These are phyloP conservation scores for Carassius carassius DNA, from an alignment of 2,113 vertebrate species.

Conservation along the genomic window DNA sequence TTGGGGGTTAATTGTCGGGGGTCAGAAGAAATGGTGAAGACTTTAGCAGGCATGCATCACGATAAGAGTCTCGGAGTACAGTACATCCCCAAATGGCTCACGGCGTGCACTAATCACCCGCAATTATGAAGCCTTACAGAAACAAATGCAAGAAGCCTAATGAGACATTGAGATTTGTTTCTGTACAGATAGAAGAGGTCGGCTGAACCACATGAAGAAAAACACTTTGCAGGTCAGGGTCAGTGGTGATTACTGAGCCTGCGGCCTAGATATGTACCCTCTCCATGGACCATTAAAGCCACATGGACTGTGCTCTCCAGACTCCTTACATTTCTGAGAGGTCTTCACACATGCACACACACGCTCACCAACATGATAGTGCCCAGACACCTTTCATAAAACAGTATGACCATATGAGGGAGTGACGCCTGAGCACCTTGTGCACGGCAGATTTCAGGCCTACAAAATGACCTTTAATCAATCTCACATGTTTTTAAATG, in stretches of 20 bases:
- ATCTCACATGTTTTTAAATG: slow-evolving; percentile 51
- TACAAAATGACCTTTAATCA: slow-evolving; percentile 50
- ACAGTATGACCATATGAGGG: slow-evolving; percentile 57
- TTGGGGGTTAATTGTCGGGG: slow-evolving; percentile 52
- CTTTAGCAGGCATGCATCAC: background rate
- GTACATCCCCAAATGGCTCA: slow-evolving; percentile 46
- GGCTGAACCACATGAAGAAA: slow-evolving; percentile 41
- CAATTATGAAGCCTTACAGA: slow-evolving; percentile 57
- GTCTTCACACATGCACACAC: slow-evolving; percentile 30
- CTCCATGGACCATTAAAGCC: slow-evolving; percentile 50
- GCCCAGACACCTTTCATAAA: slow-evolving; percentile 61
- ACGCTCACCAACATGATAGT: slow-evolving; percentile 17
- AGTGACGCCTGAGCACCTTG: slow-evolving; percentile 49
- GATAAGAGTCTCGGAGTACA: slow-evolving; percentile 35
- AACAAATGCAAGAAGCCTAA: slow-evolving; percentile 52
- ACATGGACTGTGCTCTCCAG: slow-evolving; percentile 50
- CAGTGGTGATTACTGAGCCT: slow-evolving; percentile 53
- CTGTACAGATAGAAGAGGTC: slow-evolving; percentile 41
- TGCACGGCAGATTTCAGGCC: slow-evolving; percentile 2
- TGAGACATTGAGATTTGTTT: slow-evolving; percentile 46
- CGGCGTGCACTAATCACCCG: slow-evolving; percentile 52
- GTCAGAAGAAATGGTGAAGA: slow-evolving; percentile 50
- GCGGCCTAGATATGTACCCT: slow-evolving; percentile 35
- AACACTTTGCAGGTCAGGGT: slow-evolving; percentile 51
- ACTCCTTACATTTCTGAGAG: slow-evolving; percentile 46